Evolutionary conservation across 2,113 vertebrate genomes (phyloP).

Genomic region (Anguilla japonica): DNA sequence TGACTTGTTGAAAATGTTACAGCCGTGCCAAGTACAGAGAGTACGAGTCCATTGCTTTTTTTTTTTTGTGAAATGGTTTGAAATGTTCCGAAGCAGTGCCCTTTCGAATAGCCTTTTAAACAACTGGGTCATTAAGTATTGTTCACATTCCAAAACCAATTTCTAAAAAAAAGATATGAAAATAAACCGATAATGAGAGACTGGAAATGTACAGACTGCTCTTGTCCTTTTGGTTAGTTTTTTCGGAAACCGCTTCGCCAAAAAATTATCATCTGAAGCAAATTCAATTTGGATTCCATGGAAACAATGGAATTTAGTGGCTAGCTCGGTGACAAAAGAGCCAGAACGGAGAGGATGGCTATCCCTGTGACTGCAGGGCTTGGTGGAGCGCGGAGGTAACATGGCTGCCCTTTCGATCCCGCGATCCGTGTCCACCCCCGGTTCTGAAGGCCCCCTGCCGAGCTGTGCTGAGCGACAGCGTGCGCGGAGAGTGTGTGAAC

Average conservation of each 20-base stretch:
- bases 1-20: neutral
- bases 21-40: neutral
- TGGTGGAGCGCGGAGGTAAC: neutral
- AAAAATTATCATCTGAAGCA: constrained; percentile 29
- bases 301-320: constrained; percentile 34
- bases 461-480: neutral
- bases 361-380: constrained; percentile 6
- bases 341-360: constrained; percentile 25
- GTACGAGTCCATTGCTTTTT: neutral
- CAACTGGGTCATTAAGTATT: constrained; percentile 48
- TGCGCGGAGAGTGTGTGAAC: constrained; percentile 5
- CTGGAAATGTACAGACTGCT: constrained; percentile 13
- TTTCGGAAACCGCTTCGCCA: neutral
- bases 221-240: neutral
- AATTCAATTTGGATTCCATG: constrained; percentile 46
- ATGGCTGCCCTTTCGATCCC: constrained; percentile 12
- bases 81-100: constrained; percentile 14
- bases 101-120: constrained; percentile 48
- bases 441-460: neutral
- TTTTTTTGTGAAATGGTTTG: neutral
- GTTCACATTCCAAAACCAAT: constrained; percentile 37
- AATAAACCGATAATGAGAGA: constrained; percentile 39
- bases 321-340: constrained; percentile 43
- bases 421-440: neutral
- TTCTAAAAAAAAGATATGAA: constrained; percentile 24